Base-by-base conservation (phyloP, 2,113 vertebrate species). In the Perca schrenkii region DNA sequence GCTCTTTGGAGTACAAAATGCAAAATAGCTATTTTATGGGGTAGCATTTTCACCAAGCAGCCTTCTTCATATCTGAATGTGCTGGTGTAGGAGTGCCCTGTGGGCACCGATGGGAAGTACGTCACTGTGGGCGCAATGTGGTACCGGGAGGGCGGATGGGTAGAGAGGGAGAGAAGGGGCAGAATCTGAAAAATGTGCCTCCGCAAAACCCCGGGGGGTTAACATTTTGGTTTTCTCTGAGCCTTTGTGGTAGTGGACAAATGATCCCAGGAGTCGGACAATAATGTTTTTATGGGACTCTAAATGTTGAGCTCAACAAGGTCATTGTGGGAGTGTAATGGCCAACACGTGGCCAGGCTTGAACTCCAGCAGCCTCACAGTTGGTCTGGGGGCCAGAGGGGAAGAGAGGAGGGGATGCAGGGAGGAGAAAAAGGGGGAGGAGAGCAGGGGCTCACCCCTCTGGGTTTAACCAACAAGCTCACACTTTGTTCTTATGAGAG, bases 251-350 rank as follows among this genome's bases (percentile, higher is more conserved):
- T 80, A 88, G 95, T 95, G 95, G 94, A 96, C 94, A 96, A 97
- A 97, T 94, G 94, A 96, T 96, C 95, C 96, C 91, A 86, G 93
- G 92, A 95, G 82, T 80, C 22, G 92, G 96, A 97, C 97, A 97
- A 97, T 97, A 97, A 97, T 97, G 97, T 98, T 97, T 96, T 97
- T 96, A 97, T 97, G 96, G 95, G 93, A 95, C 94, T 96, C 95
- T 94, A 96, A 96, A 97, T 96, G 93, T 95, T 96, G 92, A 94
- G 91, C 96, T 97, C 96, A 97, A 97, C 96, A 77, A 95, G 93
- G 92, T 94, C 97, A 95, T 95, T 96, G 95, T 96, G 92, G 95
- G 85, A 93, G 94, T 91, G 94, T 94, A 96, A 95, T 95, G 96
- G 94, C 87, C 94, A 95, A 95, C 97, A 96, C 96, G 96, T 97